A percentile compares a stretch with the other conserved stretches of the same genome.
Evolutionary conservation across 2,113 vertebrate species (phyloP).

Genomic region (Ciconia stormi): DNA sequence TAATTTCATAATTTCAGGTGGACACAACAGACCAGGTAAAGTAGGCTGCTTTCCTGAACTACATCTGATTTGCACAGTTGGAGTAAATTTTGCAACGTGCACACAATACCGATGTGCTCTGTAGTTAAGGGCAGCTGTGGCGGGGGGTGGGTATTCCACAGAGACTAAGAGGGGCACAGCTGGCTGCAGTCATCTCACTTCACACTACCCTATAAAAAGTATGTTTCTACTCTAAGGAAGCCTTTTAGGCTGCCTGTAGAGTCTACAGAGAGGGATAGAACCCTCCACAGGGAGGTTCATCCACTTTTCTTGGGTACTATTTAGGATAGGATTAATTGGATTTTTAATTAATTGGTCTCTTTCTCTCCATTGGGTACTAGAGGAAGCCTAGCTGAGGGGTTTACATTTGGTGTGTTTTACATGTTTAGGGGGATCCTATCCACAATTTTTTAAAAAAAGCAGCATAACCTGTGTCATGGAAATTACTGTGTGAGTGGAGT

Average conservation of each 20-base stretch:
- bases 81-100: not conserved
- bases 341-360: not conserved
- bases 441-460: not conserved
- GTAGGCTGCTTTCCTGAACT: not conserved
- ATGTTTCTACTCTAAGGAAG: not conserved
- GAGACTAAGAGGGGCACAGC: not conserved
- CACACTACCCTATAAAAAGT: not conserved
- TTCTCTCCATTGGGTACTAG: not conserved
- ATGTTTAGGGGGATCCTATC: not conserved
- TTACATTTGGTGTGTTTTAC: not conserved
- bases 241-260: not conserved
- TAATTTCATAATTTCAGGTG: not conserved
- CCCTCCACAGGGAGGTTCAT: not conserved
- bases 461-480: not conserved
- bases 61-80: not conserved
- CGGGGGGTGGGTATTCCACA: not conserved
- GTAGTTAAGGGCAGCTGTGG: not conserved
- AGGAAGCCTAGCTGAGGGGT: not conserved
- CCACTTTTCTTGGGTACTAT: not conserved
- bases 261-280: not conserved
- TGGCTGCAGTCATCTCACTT: not conserved
- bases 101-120: not conserved
- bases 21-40: not conserved
- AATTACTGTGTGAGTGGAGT: not conserved
- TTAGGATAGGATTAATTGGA: not conserved